Percentiles rank a stretch among this genome's conserved stretches.
These are phyloP conservation scores for Diaperis boleti DNA, from an alignment of 2,888 invertebrate species.

Conservation along the genomic window DNA sequence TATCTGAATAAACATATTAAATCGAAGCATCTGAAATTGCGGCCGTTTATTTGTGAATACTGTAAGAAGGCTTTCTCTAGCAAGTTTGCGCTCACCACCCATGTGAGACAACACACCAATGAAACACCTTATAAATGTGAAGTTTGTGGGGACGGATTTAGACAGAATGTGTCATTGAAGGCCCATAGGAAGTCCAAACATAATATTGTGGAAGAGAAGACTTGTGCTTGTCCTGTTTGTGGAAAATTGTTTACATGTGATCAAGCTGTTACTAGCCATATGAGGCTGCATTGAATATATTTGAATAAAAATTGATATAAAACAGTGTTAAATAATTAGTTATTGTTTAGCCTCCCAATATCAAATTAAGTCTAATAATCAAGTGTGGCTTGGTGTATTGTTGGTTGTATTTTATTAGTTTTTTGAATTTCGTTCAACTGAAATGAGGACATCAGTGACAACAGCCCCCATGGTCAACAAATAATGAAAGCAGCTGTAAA, in stretches of 20 bases:
- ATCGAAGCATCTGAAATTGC: conserved; percentile 55
- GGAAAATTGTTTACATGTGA: conserved; percentile 48
- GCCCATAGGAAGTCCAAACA: conserved; percentile 57
- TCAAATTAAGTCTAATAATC: neutral
- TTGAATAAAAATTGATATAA: no score
- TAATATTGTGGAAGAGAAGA: conserved; percentile 53
- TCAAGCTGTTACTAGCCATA: conserved; percentile 26
- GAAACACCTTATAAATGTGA: conserved; percentile 56
- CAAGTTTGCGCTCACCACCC: conserved; percentile 54
- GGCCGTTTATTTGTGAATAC: conserved; percentile 54
- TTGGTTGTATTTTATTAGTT: neutral
- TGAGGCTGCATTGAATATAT: conserved; percentile 26
- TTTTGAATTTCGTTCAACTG: neutral
- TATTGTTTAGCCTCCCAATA: no score
- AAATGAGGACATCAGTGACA: neutral
- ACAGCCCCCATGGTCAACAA: conserved; percentile 10
- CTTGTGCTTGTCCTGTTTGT: conserved; percentile 51
- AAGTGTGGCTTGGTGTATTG: neutral
- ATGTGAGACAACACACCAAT: conserved; percentile 57
- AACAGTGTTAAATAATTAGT: no score
- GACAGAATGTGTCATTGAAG: conserved; percentile 57
- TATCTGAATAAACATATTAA: conserved; percentile 54
- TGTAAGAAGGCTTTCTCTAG: conserved; percentile 56
- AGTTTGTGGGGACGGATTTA: conserved; percentile 55
- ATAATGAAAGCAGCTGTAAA: conserved; percentile 50